These are phyloP conservation scores for Callaeas wilsoni DNA, from an alignment of 2,113 vertebrate genomes.

Conservation along the genomic window DNA sequence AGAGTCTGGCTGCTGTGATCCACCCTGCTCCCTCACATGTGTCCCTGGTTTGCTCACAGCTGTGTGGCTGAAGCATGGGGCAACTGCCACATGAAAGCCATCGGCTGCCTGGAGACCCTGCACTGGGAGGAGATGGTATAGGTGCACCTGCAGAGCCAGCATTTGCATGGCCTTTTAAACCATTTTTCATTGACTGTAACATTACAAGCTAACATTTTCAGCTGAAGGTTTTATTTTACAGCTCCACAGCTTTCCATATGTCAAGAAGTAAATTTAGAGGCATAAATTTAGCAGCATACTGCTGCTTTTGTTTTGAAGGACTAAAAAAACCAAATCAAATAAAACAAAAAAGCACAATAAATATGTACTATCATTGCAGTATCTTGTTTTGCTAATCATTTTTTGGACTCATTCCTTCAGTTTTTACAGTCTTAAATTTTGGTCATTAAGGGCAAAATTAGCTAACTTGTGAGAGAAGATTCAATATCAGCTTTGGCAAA, in stretches of 20 bases:
- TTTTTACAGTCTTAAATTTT: not conserved
- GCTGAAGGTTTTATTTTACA: not conserved
- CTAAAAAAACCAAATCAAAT: not conserved
- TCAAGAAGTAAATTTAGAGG: not conserved
- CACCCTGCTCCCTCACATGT: not conserved
- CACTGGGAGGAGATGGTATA: not conserved
- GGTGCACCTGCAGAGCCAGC: not conserved
- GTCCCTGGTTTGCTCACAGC: not conserved
- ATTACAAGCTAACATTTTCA: not conserved
- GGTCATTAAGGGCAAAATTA: not conserved
- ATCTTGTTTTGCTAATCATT: not conserved
- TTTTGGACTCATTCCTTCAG: not conserved
- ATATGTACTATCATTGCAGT: not conserved
- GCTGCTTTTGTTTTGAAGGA: not conserved
- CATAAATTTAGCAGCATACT: not conserved
- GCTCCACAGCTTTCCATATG: not conserved
- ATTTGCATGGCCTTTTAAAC: not conserved
- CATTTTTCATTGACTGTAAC: not conserved
- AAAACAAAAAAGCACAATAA: not conserved
- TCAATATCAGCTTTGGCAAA: not conserved
- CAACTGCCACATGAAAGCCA: not conserved
- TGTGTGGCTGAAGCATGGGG: not conserved
- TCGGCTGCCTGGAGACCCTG: not conserved
- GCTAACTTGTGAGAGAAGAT: not conserved
- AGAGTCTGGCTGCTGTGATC: not conserved